Base-by-base conservation (phyloP, 1,140 invertebrate species). In the Maconellicoccus hirsutus region DNA sequence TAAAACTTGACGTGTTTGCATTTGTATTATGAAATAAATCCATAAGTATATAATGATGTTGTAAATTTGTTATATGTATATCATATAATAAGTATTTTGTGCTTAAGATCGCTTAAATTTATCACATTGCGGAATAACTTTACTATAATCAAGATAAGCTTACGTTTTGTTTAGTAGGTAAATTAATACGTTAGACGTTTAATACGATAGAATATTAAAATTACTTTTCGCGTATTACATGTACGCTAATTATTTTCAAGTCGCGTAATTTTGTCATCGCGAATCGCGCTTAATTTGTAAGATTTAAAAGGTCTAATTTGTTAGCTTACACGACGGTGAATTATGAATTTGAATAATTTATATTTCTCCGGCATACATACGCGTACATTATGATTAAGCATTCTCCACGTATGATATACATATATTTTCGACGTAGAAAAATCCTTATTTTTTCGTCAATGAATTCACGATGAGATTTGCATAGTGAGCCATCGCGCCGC, bases 291-390 rank as follows among this genome's bases (percentile, higher is more conserved):
- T 52, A 52, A 52, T 52, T 52, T 16, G 42, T 52, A 52, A 52
- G 42, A 52, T 52, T 52, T 52, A 52, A 52, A 52, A 52, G 42
- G 42, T 52, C 42, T 52, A 52, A 52, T 52, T 52, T 52, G 42
- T 52, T 52, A 52, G 42, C 42, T 52, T 52, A 52, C 16, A 52
- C 42, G 42, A 52, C 16, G 42, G 42, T 8, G n/a, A 16, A 19
- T 52, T 52, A 52, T 16, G 42, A 52, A 52, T 52, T 52, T 52
- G 42, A 52, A 52, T 52, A 52, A 52, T 52, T 52, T 52, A 52
- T 16, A 19, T 52, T 52, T 52, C 42, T 16, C 29, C 29, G 29
- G 12, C 29, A 33, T 33, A 3, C 12, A 33, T 12, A 33, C 12
- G 12, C 29, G 29, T 33, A 33, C 29, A 33, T 33, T 12, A 33